These are phyloP conservation scores for Hippocampus barbouri DNA, from an alignment of 2,113 vertebrate species.

Conservation along the genomic window DNA sequence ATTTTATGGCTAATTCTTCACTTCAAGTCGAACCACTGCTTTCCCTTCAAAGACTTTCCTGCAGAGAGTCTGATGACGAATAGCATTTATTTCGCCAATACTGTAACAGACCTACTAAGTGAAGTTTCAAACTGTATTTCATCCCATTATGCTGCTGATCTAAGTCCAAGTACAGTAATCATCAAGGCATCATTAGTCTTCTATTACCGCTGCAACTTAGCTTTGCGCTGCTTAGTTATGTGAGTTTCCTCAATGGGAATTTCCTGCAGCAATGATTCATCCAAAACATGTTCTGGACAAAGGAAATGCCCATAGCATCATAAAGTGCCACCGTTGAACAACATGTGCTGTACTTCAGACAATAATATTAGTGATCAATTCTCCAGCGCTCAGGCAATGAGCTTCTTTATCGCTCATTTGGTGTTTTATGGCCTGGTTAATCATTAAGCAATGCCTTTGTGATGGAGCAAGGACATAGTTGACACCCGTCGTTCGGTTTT, in stretches of 20 bases:
- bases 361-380: constrained; percentile 72
- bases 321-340: constrained; percentile 56
- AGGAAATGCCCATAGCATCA: constrained; percentile 43
- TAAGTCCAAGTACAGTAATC: not conserved
- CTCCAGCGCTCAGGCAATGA: constrained; percentile 42
- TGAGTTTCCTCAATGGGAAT: constrained; percentile 6
- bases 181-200: not conserved
- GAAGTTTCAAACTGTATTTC: not conserved
- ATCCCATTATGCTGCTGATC: not conserved
- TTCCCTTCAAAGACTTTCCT: constrained; percentile 17
- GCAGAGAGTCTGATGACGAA: constrained; percentile 21
- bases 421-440: constrained; percentile 75
- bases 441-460: constrained; percentile 71
- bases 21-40: constrained; percentile 8
- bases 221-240: not conserved
- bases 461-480: constrained; percentile 71
- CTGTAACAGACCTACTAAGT: not conserved
- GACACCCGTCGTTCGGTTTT: constrained; percentile 53
- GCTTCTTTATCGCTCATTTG: constrained; percentile 61
- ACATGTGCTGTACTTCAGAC: constrained; percentile 59
- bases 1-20: constrained; percentile 43
- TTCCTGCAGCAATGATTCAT: constrained; percentile 35
- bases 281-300: constrained; percentile 11
- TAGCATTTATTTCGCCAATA: constrained; percentile 15
- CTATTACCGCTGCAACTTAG: not conserved